Evolutionary conservation across 2,888 invertebrate genomes (phyloP).

Genomic region (Idaea dimidiata): DNA sequence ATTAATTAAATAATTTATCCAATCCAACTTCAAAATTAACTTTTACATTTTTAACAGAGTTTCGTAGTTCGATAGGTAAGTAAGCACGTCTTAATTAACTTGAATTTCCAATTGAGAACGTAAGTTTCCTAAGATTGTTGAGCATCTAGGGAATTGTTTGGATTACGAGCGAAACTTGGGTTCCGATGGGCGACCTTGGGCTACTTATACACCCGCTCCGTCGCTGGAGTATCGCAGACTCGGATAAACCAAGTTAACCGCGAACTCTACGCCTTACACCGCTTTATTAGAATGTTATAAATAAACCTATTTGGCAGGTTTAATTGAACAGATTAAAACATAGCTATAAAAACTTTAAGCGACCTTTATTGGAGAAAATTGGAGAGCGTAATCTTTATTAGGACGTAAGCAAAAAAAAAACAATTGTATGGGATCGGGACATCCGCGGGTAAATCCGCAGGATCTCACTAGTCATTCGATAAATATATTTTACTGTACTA

Average conservation of each 20-base stretch:
- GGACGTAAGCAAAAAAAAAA: too few species aligned
- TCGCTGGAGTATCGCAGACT: not conserved
- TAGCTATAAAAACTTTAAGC: too few species aligned
- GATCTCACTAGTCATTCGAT: too few species aligned
- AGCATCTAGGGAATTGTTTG: not conserved
- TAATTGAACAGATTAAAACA: too few species aligned
- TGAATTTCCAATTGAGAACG: not conserved
- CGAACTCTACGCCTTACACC: not conserved
- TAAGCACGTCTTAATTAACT: not conserved
- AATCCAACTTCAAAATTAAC: not conserved
- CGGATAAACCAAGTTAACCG: not conserved
- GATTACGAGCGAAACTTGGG: not conserved
- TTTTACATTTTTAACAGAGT: not conserved
- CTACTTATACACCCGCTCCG: not conserved
- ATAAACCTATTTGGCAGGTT: not conserved
- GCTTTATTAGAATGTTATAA: not conserved
- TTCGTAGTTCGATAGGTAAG: not conserved
- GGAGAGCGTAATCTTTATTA: too few species aligned
- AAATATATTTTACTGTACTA: too few species aligned
- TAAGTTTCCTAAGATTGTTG: not conserved
- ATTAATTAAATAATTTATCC: too few species aligned
- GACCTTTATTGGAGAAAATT: too few species aligned
- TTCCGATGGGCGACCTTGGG: constrained; percentile 3
- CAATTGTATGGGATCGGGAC: too few species aligned
- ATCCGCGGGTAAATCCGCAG: too few species aligned